Evolutionary conservation across 1,140 invertebrate genomes (phyloP), one percentile per base, ranked within the genome.

Genomic region (Leptinotarsa undecemlineata): DNA sequence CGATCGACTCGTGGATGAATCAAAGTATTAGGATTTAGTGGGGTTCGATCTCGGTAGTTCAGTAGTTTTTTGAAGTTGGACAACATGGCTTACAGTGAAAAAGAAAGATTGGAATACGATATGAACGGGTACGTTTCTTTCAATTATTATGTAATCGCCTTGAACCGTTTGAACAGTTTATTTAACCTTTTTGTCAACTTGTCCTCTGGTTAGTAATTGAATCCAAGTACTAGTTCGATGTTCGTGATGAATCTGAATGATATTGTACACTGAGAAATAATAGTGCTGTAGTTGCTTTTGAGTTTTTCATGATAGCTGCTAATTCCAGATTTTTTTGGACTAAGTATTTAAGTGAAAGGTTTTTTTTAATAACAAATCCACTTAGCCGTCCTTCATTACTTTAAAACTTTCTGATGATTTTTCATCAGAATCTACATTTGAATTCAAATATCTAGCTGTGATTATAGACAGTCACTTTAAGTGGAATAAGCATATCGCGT

Each of bases 41-140:
- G 26, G 15, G 63, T 23, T 26, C 19, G 64, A 67, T 15, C 21
- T 63, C 11, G 13, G n/a, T 63, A 3, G 20, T 14, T 19, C n/a
- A 15, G n/a, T 21, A 21, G 20, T 61, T 64, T 64, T 64, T 21
- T 64, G 20, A 21, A 64, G 63, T 67, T 19, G 19, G 23, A 26
- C 64, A 23, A 15, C 21, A 67, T 67, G 64, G 64, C 23, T 11
- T 3, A 17, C 0, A 67, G 64, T 17, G 64, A 67, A 42, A 67
- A 67, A 42, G 17, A 67, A 42, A 21, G 19, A 13, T 6, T 67
- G 64, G 64, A 67, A 23, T 67, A 67, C n/a, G 23, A 67, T n/a
- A 17, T 67, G 64, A 67, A 67, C 64, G 64, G 64, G 64, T 67
- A 67, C 42, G 64, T 67, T 26, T 23, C 15, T 26, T 26, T 67